These are phyloP conservation scores for Tromatobia lineatoria DNA, from an alignment of 2,888 invertebrate genomes.

Conservation along the genomic window DNA sequence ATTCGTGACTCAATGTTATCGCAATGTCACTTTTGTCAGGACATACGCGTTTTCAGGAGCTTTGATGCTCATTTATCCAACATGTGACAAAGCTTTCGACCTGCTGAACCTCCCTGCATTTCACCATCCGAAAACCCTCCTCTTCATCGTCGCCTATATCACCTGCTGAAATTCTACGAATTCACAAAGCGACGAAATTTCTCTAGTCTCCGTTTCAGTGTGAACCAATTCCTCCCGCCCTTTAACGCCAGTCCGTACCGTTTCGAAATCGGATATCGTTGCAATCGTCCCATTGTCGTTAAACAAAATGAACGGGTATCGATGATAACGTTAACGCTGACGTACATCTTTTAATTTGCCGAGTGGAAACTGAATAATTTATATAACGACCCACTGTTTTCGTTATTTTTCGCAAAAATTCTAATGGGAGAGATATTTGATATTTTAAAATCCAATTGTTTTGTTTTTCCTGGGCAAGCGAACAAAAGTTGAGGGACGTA, in stretches of 20 bases:
- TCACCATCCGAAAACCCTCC: not conserved
- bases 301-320: slow-evolving; percentile 37
- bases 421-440: not conserved
- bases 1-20: slow-evolving; percentile 78
- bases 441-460: not conserved
- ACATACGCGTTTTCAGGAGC: slow-evolving; percentile 49
- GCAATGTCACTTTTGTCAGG: slow-evolving; percentile 70
- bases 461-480: too few species aligned
- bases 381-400: not conserved
- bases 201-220: slow-evolving; percentile 45
- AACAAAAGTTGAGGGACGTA: not conserved
- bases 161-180: slow-evolving; percentile 4
- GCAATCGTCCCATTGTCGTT: slow-evolving; percentile 49
- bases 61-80: slow-evolving; percentile 56
- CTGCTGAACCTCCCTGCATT: not conserved
- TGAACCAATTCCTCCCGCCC: slow-evolving; percentile 2
- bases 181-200: slow-evolving; percentile 38
- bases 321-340: slow-evolving; percentile 24
- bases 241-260: not conserved
- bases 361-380: not conserved
- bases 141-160: not conserved
- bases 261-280: slow-evolving; percentile 61
- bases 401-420: not conserved
- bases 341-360: slow-evolving; percentile 2
- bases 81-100: slow-evolving; percentile 19